A percentile compares a stretch with the other conserved stretches of the same genome.
Conservation (phyloP, 2,888 invertebrate species). For the Ischnura elegans region DNA sequence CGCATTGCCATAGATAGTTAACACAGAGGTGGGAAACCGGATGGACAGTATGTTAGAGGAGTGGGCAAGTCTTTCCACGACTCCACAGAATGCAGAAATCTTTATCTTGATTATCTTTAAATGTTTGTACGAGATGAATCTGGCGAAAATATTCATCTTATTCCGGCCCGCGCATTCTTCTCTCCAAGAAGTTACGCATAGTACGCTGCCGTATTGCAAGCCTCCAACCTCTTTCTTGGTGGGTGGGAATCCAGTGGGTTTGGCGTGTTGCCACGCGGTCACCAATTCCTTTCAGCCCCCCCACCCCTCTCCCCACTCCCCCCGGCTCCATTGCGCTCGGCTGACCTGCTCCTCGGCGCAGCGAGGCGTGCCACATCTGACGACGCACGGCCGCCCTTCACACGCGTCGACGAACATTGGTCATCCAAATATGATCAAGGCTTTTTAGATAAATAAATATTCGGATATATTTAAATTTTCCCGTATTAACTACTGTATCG, state of each 20-base stretch:
- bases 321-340: background rate
- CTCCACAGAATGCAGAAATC: too few species aligned
- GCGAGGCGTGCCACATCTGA: background rate
- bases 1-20: too few species aligned
- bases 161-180: too few species aligned
- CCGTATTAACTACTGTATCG: too few species aligned
- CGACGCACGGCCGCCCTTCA: background rate
- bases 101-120: too few species aligned
- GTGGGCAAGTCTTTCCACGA: too few species aligned
- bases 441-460: background rate
- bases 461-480: background rate
- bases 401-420: constrained; percentile 56
- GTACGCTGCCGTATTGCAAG: background rate
- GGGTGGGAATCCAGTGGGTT: background rate
- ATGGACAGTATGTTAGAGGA: too few species aligned
- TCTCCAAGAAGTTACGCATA: background rate
- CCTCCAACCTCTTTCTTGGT: background rate
- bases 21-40: too few species aligned
- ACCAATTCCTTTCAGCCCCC: background rate
- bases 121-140: too few species aligned
- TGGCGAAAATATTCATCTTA: too few species aligned
- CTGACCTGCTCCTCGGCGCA: background rate
- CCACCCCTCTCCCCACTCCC: background rate
- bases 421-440: constrained; percentile 49
- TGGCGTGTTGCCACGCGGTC: background rate